Percentiles rank a stretch among this genome's conserved stretches.
Conservation (phyloP, 2,888 invertebrate species). For the Penaeus monodon region DNA sequence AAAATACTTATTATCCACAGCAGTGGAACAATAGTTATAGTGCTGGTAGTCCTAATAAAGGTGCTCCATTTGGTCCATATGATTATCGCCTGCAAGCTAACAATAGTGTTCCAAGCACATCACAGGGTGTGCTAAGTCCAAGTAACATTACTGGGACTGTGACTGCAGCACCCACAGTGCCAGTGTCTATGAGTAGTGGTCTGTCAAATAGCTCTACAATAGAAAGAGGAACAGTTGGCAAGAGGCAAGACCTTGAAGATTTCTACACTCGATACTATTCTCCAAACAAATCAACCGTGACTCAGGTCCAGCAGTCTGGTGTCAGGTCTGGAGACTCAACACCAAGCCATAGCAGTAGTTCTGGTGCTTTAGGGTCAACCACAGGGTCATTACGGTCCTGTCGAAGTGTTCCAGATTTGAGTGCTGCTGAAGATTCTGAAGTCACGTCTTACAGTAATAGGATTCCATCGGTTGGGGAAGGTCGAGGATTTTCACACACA, state of each 20-base stretch:
- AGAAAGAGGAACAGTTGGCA: constrained; percentile 41
- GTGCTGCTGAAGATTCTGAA: constrained; percentile 61
- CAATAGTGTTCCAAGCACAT: constrained; percentile 23
- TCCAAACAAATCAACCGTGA: constrained; percentile 36
- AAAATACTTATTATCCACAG: constrained; percentile 48
- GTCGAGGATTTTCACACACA: constrained; percentile 39
- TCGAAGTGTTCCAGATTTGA: constrained; percentile 65
- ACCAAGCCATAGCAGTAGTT: constrained; percentile 54
- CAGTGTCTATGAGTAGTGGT: constrained; percentile 14
- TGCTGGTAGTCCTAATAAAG: constrained; percentile 51
- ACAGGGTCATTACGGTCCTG: constrained; percentile 56
- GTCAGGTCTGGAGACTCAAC: constrained; percentile 51
- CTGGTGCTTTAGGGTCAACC: constrained; percentile 48
- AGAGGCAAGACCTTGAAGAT: constrained; percentile 63
- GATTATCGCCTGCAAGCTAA: constrained; percentile 47
- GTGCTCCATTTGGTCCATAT: constrained; percentile 53
- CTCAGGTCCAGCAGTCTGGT: constrained; percentile 32
- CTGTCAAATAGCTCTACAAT: constrained; percentile 15
- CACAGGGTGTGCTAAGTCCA: constrained; percentile 43
- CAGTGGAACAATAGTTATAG: constrained; percentile 54
- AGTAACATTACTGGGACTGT: constrained; percentile 32
- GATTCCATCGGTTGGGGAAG: constrained; percentile 22
- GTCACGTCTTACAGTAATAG: constrained; percentile 44
- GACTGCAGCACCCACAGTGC: constrained; percentile 29
- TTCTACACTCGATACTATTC: constrained; percentile 63